Evolutionary conservation across 2,888 invertebrate genomes (phyloP), one percentile per base, ranked within the genome.

Genomic region (Pseudeuparius sepicola): DNA sequence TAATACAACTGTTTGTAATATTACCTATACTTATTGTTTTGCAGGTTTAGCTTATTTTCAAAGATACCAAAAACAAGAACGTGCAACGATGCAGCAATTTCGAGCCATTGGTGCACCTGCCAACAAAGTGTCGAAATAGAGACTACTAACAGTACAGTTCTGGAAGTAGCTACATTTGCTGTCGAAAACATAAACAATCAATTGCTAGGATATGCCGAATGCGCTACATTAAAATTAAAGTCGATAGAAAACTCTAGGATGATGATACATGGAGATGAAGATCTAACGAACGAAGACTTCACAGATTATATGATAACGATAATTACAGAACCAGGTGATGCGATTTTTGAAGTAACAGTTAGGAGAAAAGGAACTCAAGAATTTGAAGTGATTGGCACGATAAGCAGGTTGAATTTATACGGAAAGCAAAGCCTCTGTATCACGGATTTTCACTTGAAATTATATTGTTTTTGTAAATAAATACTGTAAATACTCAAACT

Each of bases 31-130:
- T n/a, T n/a, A n/a, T n/a, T n/a, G n/a, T n/a, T n/a, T 14, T 29
- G 32, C 24, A 42, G 42, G 12, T 42, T 36, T 16, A 89, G 89
- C 57, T 67, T 88, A 29, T 89, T 93, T 56, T 60, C 77, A 14
- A 72, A 76, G 1, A 70, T 93, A 39, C 78, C 84, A 0, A 58
- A 56, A 23, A 68, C 72, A 35, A 67, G 93, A 26, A 85, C 81
- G 0, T 94, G 93, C 55, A 65, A 71, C 31, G 65, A 68, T 40
- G 90, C 92, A 0, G 75, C 68, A 2, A 86, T 94, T 38, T 74
- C 78, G 0, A 75, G 78, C 14, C 85, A 89, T 56, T 93, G 84
- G 82, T 93, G 93, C 58, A 83, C 87, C 13, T 93, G 93, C 47
- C 81, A 86, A 52, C 71, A 71, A 37, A 75, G 74, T 33, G 63